Evolutionary conservation across 2,113 vertebrate species (phyloP), one percentile per base, ranked within the genome.

Genomic region (Stomatorhinus ivindoensis): DNA sequence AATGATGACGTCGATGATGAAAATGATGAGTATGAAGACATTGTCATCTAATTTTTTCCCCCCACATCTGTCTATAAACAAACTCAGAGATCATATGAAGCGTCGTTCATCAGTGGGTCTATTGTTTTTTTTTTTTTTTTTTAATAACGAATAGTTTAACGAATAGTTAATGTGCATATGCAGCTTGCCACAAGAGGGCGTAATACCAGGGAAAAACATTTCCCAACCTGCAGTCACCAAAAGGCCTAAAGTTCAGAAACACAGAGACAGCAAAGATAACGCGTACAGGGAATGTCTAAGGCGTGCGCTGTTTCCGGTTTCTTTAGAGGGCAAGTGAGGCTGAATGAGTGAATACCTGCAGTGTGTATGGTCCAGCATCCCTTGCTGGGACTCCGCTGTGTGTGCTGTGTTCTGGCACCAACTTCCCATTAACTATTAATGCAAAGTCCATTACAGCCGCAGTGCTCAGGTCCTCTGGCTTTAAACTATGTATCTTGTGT

Each of bases 341-440:
- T 42, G 17, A 42, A 19, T 3, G 15, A 1, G 15, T 13, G 3
- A 39, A 76, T 17, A 39, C 31, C 35, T 31, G 7, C 31, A 19
- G 73, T 80, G 35, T 76, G 31, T 17, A 5, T 4, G 5, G 1
- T 39, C 31, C 3, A 2, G 13, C 35, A 4, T 8, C 13, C 73
- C 73, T 19, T 17, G 35, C 31, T 42, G 10, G 1, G 19, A 31
- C n/a, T 11, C 58, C 2, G 2, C 24, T 27, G n/a, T 69, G 61
- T 31, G n/a, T 31, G 61, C 61, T 69, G 58, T 65, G 8, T 65
- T 27, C 24, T 39, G 51, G 51, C 24, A 24, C 51, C 48, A 0
- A 15, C 61, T 80, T 83, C 19, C 88, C 15, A 87, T 58, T 89
- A 84, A 89, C 80, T 89, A 89, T 89, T 89, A 27, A 89, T 84